Evolutionary conservation across 2,113 vertebrate species (phyloP), one percentile per base, ranked within the genome.

Genomic region (Dascyllus trimaculatus): DNA sequence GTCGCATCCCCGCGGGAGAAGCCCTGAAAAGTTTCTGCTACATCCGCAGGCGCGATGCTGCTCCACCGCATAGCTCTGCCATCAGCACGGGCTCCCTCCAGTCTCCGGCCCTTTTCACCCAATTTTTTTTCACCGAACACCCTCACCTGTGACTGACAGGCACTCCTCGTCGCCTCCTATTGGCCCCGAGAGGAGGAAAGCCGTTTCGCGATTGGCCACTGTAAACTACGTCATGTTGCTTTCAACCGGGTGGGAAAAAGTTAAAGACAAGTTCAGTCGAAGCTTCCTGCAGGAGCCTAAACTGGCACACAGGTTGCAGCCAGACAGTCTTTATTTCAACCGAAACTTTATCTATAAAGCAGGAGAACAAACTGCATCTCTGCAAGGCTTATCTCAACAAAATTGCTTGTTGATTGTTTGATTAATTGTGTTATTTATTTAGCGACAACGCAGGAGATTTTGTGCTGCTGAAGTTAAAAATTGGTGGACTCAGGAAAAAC

Each of bases 81-180:
- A 89, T 87, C 89, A 91, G 85, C 90, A 67, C 87, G 61, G 82
- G 49, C 78, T 79, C 68, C 4, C 78, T 90, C 82, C 71, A 48
- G 74, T 89, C 92, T 91, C 90, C 79, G 88, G 89, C 88, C 90
- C 71, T 94, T 95, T 95, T 94, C 94, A 90, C 88, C 88, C 86
- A 80, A 71, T 73, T 71, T 88, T 86, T 85, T 76, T 85, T 82
- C 71, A 86, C 90, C 89, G 84, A 93, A 93, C 93, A 93, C 92
- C 93, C 94, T 96, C 93, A 92, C 94, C 81, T 93, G 90, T 93
- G 95, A 95, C 90, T 92, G 95, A 96, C 96, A 95, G 93, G 82
- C 87, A 58, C 75, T 35, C 65, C 81, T 78, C 84, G 48, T 54
- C 25, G n/a, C 7, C 69, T 87, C 88, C 89, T 18, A 94, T 94